phyloP scores from a whole-genome alignment of 2,113 vertebrate species.

The Myxocyprinus asiaticus region DNA sequence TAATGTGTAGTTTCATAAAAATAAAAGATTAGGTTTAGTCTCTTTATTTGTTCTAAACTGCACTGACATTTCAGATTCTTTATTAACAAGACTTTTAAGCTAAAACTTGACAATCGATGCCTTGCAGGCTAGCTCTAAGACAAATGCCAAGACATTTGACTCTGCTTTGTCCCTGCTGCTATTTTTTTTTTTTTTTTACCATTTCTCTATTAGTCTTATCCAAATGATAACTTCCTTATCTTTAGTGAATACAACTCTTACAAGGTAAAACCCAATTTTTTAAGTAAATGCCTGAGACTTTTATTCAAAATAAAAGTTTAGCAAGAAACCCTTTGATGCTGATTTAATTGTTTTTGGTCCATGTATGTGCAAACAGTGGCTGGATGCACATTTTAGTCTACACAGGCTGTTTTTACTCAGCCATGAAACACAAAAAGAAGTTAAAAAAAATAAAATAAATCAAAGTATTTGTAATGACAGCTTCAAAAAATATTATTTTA shows the following conservation, averaged over 20 bases:
- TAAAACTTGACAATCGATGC: constrained; percentile 32
- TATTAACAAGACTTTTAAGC: not conserved
- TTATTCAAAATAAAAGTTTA: not conserved
- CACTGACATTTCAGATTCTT: constrained; percentile 5
- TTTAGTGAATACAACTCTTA: not conserved
- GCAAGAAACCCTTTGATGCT: not conserved
- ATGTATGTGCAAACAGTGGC: not conserved
- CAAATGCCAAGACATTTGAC: constrained; percentile 4
- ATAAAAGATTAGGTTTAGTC: not conserved
- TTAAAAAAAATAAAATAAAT: no score
- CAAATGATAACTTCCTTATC: constrained; percentile 4
- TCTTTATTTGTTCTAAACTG: not conserved
- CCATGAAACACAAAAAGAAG: not conserved
- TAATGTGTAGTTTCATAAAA: not conserved
- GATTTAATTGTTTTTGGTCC: no score
- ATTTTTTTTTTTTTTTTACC: not conserved
- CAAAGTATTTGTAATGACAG: constrained; percentile 57
- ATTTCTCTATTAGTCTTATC: not conserved
- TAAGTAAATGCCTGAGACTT: not conserved
- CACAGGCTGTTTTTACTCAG: constrained; percentile 26
- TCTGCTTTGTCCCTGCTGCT: not conserved
- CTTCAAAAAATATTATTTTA: constrained; percentile 59
- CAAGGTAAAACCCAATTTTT: not conserved
- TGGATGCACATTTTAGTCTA: constrained; percentile 15
- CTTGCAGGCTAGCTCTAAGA: constrained; percentile 21